Evolutionary conservation across 2,797 vertebrate species (phyloP), one percentile per base, ranked within the genome.

Genomic region (Borostomias antarcticus): DNA sequence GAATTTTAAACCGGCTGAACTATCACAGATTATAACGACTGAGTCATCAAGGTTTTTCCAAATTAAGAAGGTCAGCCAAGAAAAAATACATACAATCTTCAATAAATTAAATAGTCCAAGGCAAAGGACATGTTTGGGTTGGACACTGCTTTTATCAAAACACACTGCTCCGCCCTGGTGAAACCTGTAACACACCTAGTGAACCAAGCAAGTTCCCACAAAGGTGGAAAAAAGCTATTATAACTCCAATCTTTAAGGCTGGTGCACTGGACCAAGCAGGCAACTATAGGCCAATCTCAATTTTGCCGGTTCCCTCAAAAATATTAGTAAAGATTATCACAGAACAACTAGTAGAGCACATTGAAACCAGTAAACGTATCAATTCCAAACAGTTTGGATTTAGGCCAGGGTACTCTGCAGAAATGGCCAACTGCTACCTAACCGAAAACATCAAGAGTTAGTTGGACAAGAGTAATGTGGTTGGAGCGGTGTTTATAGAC

Each of bases 91-190:
- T 40, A 40, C 11, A 62, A 62, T 48, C 11, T 48, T 62, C n/a
- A 32, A 62, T 25, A 64, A 52, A 51, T 32, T 53, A 61, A 47
- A 21, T 19, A 61, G 2, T 61, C 37, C 3, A 64, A 64, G 50
- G 62, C 48, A 64, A 58, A 66, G 26, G 64, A 66, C 48, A 2
- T 48, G 54, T 66, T 66, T 66, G 37, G 64, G 30, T 50, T 66
- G 37, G 37, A 64, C 29, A 64, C 50, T 37, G 30, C 48, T 15
- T 29, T 58, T 58, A 66, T 58, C 2, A 62, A 32, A 62, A 62
- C 26, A 19, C 13, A 50, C 61, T n/a, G 45, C 28, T 51, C 26
- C 7, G 17, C 61, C 29, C 30, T 52, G 47, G 21, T 64, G 8
- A 35, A 51, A 48, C 65, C 43, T 51, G 32, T 48, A 48, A 58